A percentile compares a stretch with the other conserved stretches of the same genome.
Evolutionary conservation across 2,797 vertebrate genomes (phyloP).

Genomic region (Brotogeris chrysoptera): DNA sequence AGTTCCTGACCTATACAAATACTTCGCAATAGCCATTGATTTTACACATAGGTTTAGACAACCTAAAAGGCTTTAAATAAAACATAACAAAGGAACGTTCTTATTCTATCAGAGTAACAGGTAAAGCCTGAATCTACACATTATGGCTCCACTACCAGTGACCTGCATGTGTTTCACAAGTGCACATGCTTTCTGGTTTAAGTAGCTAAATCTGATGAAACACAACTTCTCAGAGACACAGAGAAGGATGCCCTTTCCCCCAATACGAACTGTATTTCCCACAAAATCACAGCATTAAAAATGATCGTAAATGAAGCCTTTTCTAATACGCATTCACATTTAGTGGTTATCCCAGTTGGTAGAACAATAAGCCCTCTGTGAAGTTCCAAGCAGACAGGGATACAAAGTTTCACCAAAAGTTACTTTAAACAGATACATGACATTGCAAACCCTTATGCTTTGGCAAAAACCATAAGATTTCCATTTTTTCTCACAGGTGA

Average conservation of each 20-base stretch:
- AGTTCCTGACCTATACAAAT: background rate
- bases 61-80: background rate
- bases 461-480: background rate
- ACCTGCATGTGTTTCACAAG: background rate
- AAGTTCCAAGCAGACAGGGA: rapidly evolving
- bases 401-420: background rate
- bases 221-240: background rate
- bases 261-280: background rate
- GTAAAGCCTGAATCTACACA: background rate
- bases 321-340: background rate
- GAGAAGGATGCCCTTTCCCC: background rate
- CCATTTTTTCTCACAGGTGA: background rate
- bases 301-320: background rate
- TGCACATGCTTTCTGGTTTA: background rate
- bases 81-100: background rate
- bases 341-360: background rate
- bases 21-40: background rate
- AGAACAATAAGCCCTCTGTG: background rate
- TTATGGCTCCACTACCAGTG: background rate
- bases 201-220: background rate
- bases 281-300: background rate
- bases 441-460: background rate
- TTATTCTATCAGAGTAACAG: background rate
- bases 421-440: background rate
- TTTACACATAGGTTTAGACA: background rate